Evolutionary conservation across 2,888 invertebrate species (phyloP).

Genomic region (Papilio protenor): DNA sequence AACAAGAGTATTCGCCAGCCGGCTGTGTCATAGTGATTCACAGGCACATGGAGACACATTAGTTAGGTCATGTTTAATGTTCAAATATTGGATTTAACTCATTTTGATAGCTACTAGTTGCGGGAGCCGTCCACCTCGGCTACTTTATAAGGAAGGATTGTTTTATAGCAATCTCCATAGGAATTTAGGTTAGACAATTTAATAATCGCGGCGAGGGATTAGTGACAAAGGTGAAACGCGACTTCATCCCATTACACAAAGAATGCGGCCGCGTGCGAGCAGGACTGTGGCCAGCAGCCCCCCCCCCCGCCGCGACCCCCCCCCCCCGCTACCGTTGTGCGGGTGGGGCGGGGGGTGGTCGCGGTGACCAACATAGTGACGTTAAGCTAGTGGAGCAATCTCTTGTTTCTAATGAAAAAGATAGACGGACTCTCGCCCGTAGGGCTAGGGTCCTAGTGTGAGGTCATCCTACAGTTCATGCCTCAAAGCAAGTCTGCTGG

Average conservation of each 20-base stretch:
- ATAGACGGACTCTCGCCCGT: neutral
- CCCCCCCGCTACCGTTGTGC: no score
- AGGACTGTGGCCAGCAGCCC: neutral
- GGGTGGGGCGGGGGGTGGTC: no score
- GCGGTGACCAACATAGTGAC: neutral
- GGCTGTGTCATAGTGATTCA: no score
- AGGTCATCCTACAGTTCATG: neutral
- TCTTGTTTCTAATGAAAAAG: neutral
- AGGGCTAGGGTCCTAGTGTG: neutral
- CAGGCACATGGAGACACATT: no score
- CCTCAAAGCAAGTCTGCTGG: no score
- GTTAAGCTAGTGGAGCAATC: no score
- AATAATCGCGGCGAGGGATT: neutral
- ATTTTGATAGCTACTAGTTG: neutral
- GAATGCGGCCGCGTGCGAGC: constrained; percentile 3
- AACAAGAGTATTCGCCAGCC: no score
- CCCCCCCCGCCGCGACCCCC: no score
- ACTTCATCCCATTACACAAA: neutral
- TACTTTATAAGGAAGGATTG: neutral
- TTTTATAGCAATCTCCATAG: neutral
- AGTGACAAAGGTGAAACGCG: neutral
- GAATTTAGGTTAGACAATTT: neutral
- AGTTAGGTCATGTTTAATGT: no score
- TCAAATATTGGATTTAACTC: no score
- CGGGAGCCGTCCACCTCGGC: no score